Percentiles rank a stretch among this genome's conserved stretches.
Conservation (phyloP, 1,140 invertebrate genomes). For the Cherax destructor region DNA sequence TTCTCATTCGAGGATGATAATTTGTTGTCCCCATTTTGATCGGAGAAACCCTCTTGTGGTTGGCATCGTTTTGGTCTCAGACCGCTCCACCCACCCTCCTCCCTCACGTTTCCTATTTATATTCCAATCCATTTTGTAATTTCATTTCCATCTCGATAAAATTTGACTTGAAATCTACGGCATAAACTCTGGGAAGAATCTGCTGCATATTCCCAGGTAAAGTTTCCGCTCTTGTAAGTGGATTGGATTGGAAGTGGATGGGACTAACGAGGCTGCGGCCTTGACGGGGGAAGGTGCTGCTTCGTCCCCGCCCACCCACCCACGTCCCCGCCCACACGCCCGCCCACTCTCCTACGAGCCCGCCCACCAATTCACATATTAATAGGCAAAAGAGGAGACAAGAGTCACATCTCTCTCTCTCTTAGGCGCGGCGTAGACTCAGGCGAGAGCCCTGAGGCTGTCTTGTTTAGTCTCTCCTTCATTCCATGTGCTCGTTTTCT, state of each 20-base stretch:
- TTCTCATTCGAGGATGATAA: too few relatives aligned
- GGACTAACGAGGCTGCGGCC: conserved; percentile 3
- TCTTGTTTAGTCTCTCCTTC: too few relatives aligned
- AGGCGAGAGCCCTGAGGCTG: too few relatives aligned
- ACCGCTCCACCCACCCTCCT: conserved; percentile 19
- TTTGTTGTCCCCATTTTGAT: too few relatives aligned
- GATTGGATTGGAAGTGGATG: conserved; percentile 45
- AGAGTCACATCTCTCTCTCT: too few relatives aligned
- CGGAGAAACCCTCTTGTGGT: neutral
- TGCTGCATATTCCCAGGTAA: conserved; percentile 22
- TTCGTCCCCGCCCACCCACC: neutral
- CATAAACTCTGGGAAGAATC: neutral
- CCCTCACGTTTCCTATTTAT: conserved; percentile 47
- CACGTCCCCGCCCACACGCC: too few relatives aligned
- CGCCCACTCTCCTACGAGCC: neutral
- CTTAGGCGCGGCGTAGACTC: too few relatives aligned
- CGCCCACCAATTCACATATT: neutral
- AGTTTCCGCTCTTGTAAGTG: conserved; percentile 28
- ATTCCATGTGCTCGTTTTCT: neutral
- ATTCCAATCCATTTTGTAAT: conserved; percentile 62
- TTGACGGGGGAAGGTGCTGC: neutral
- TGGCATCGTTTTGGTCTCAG: neutral
- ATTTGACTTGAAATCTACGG: conserved; percentile 37
- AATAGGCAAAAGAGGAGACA: neutral
- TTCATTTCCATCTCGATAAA: conserved; percentile 56